Evolutionary conservation across 2,888 invertebrate species (phyloP).

Genomic region (Polymixis flavicincta): DNA sequence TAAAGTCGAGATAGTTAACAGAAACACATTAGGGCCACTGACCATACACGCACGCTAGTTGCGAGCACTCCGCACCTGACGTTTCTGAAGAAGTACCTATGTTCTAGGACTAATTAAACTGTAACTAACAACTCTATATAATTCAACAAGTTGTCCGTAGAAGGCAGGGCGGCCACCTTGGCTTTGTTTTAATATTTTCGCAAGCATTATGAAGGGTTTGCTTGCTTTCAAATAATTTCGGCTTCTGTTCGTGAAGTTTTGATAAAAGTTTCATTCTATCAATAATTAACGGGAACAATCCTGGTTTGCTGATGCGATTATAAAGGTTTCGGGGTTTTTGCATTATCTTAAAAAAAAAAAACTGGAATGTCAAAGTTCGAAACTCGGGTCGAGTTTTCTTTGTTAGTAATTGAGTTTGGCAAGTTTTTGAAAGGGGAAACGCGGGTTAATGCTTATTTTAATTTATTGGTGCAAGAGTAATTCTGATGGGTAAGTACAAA

Average conservation of each 20-base stretch:
- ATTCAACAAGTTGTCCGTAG: conserved; percentile 79
- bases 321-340: conserved; percentile 84
- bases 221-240: conserved; percentile 90
- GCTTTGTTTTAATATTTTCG: conserved; percentile 91
- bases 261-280: conserved; percentile 91
- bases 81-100: neutral
- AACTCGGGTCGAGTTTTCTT: conserved; percentile 73
- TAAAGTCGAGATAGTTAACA: no score
- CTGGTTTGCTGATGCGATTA: conserved; percentile 88
- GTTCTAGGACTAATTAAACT: neutral
- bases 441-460: conserved; percentile 66
- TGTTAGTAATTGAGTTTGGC: conserved; percentile 78
- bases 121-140: conserved; percentile 75
- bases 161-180: conserved; percentile 88
- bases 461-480: conserved; percentile 67
- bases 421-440: conserved; percentile 72
- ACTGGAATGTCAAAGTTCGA: conserved; percentile 69
- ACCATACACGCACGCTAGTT: no score
- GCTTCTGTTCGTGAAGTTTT: conserved; percentile 90
- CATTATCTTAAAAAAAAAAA: conserved; percentile 82
- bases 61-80: no score
- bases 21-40: no score
- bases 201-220: conserved; percentile 90
- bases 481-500: conserved; percentile 55
- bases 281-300: conserved; percentile 90